Conservation (phyloP, 2,113 vertebrate species). For the Typhlomys cinereus region DNA sequence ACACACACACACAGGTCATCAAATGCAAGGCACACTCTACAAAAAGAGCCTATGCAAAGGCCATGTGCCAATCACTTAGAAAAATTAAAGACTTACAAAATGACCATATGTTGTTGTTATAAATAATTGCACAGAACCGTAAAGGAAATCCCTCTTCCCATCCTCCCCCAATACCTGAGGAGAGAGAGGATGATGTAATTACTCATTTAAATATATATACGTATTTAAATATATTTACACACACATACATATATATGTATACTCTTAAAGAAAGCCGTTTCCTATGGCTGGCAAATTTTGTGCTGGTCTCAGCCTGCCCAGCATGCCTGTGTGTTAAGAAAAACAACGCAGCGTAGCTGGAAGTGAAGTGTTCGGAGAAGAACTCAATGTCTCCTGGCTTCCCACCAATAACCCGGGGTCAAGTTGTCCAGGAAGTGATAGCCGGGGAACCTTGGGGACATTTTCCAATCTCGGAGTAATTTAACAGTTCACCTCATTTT, state of each 20-base stretch:
- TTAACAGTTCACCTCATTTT: constrained; percentile 11
- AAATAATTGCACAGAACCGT: constrained; percentile 75
- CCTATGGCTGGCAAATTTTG: neutral
- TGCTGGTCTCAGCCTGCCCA: neutral
- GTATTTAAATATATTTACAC: neutral
- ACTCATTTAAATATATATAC: constrained; percentile 14
- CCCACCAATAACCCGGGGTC: neutral
- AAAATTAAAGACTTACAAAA: constrained; percentile 81
- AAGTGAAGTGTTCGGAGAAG: neutral
- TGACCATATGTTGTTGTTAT: constrained; percentile 80
- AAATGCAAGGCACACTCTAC: neutral
- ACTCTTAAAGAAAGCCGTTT: constrained; percentile 30
- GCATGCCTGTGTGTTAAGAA: neutral
- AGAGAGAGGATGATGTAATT: constrained; percentile 70
- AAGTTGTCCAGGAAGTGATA: neutral
- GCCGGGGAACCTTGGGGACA: neutral
- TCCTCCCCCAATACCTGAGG: constrained; percentile 35
- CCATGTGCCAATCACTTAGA: constrained; percentile 73
- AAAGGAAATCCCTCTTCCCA: constrained; percentile 57
- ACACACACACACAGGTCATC: constrained; percentile 24
- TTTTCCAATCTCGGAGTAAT: neutral
- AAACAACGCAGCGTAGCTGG: neutral
- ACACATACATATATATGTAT: neutral
- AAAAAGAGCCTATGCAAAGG: constrained; percentile 65
- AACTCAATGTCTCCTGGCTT: neutral